A percentile compares a stretch with the other conserved stretches of the same genome.
Conservation (phyloP, 2,888 invertebrate species). For the Morpho achilles region DNA sequence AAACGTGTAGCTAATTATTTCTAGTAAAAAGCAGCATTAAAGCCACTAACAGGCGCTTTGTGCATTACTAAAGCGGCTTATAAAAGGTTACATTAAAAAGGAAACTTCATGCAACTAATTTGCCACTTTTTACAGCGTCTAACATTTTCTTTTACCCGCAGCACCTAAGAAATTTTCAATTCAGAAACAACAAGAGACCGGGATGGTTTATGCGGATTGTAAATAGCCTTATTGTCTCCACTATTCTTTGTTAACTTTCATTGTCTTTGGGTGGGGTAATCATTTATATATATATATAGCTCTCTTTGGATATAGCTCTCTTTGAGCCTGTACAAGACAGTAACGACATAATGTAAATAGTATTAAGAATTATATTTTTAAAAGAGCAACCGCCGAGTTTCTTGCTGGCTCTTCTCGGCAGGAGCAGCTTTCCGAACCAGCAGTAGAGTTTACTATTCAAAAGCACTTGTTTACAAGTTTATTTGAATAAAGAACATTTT, state of each 20-base stretch:
- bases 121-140: constrained; percentile 7
- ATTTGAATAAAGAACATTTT: too few relatives aligned
- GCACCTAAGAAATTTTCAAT: constrained; percentile 15
- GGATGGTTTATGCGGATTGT: constrained; percentile 6
- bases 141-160: constrained; percentile 13
- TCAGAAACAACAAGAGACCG: constrained; percentile 14
- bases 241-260: constrained; percentile 15
- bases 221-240: constrained; percentile 15
- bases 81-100: constrained; percentile 7
- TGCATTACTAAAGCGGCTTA: constrained; percentile 5
- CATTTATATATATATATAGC: too few relatives aligned
- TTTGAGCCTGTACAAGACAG: too few relatives aligned
- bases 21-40: constrained; percentile 3
- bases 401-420: too few relatives aligned
- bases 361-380: too few relatives aligned
- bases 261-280: not conserved
- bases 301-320: too few relatives aligned
- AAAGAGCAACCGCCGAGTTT: too few relatives aligned
- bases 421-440: too few relatives aligned
- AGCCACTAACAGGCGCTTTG: constrained; percentile 7
- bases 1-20: constrained; percentile 9
- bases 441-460: too few relatives aligned
- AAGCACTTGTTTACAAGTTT: too few relatives aligned
- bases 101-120: constrained; percentile 9
- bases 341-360: too few relatives aligned